Evolutionary conservation across 2,797 vertebrate genomes (phyloP), one percentile per base, ranked within the genome.

Genomic region (Sebastes kiyomatsui): DNA sequence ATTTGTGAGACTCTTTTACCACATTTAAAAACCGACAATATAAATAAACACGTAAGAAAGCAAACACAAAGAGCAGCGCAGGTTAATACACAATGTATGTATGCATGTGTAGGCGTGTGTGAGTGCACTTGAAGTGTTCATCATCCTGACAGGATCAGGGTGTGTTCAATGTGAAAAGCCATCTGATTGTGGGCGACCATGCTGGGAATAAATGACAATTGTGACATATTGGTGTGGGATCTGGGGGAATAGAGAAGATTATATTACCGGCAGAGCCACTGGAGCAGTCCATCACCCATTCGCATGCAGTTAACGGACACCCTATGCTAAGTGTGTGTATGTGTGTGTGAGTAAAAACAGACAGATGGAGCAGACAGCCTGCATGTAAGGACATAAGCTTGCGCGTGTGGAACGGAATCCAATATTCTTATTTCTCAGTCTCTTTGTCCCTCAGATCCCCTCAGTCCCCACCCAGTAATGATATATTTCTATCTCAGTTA

Each of bases 201-300:
- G 90, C 88, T 88, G 90, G 94, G 92, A 95, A 94, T 94, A 94
- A 92, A 93, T 92, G 93, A 93, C 86, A 94, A 95, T 93, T 94
- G 93, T 91, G 93, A 94, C 87, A 94, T 93, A 95, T 94, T 94
- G 93, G 90, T 93, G 91, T 91, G 94, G 94, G 93, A 95, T 93
- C 93, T 91, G 76, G 85, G 93, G 94, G 88, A 90, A 89, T 90
- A 78, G 86, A 86, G 84, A 71, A 85, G 91, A 95, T 95, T 93
- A 95, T 95, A 94, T 94, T 95, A 94, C 84, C 81, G 25, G 77
- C 86, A 65, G 87, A 91, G 91, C 83, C 90, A 87, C 81, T 84
- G 86, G 88, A 92, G 91, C 92, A 92, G 93, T 89, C 91, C 93
- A 90, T 94, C 93, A 90, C 78, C 88, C 89, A 75, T 91, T 86